Percentiles rank a stretch among this genome's conserved stretches.
Evolutionary conservation across 2,797 vertebrate genomes (phyloP).

Genomic region (Lepidocolaptes lacrymiger): DNA sequence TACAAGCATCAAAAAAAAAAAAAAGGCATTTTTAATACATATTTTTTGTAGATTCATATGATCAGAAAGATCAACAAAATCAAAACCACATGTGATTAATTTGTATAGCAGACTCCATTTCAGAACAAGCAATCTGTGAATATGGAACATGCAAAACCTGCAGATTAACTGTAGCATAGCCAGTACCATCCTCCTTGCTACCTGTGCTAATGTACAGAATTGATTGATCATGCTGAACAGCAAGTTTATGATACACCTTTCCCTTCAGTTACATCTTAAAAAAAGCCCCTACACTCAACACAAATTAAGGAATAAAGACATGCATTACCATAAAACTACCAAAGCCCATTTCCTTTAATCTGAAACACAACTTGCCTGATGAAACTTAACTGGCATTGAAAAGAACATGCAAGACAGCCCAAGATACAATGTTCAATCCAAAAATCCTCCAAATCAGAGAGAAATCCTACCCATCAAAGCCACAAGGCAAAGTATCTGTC

Average conservation of each 20-base stretch:
- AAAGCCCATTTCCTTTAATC: conserved; percentile 9
- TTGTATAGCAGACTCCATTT: background rate
- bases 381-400: background rate
- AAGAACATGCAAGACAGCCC: background rate
- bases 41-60: background rate
- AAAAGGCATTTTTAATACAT: background rate
- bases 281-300: background rate
- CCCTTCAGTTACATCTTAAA: background rate
- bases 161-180: background rate
- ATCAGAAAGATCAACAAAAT: background rate
- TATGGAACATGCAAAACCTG: background rate
- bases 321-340: background rate
- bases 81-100: background rate
- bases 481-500: background rate
- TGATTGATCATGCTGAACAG: background rate
- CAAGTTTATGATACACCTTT: background rate
- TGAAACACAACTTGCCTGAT: background rate
- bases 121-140: background rate
- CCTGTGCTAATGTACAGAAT: background rate
- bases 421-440: background rate
- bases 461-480: background rate
- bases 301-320: background rate
- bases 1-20: background rate
- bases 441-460: background rate
- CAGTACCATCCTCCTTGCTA: background rate